These are phyloP conservation scores for Rhinopithecus roxellana DNA, from an alignment of 2,113 vertebrate species.

Conservation along the genomic window DNA sequence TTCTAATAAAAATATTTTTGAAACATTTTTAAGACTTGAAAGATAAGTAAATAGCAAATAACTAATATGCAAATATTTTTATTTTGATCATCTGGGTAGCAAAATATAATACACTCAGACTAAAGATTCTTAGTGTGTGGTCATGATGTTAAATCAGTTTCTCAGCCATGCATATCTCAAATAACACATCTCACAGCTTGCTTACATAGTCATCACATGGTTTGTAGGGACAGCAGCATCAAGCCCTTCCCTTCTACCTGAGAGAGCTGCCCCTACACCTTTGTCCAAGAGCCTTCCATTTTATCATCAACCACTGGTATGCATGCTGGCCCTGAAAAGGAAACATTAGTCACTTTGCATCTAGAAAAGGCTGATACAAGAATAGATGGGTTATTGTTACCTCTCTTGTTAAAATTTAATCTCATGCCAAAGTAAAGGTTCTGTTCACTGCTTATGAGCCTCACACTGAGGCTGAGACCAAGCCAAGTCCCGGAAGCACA, in stretches of 20 bases:
- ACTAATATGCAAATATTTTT: not conserved
- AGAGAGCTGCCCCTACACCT: not conserved
- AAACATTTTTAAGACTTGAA: not conserved
- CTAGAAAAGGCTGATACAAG: not conserved
- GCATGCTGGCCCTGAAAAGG: not conserved
- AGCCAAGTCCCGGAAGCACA: not conserved
- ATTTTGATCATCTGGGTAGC: not conserved
- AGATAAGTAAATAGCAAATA: not conserved
- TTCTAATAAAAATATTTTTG: not conserved
- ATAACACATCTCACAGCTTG: not conserved
- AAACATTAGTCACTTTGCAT: not conserved
- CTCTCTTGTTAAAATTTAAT: not conserved
- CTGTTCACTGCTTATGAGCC: not conserved
- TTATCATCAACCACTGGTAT: not conserved
- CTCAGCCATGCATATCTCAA: not conserved
- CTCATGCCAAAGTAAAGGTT: not conserved
- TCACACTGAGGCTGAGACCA: not conserved
- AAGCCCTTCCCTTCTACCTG: not conserved
- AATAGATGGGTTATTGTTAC: not conserved
- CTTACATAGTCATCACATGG: not conserved
- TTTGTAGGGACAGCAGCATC: fast-evolving
- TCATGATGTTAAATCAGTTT: not conserved
- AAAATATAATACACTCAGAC: not conserved
- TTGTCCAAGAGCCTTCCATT: not conserved
- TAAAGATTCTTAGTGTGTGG: not conserved